Conservation (phyloP, 2,888 invertebrate species). For the Chalcis sispes region DNA sequence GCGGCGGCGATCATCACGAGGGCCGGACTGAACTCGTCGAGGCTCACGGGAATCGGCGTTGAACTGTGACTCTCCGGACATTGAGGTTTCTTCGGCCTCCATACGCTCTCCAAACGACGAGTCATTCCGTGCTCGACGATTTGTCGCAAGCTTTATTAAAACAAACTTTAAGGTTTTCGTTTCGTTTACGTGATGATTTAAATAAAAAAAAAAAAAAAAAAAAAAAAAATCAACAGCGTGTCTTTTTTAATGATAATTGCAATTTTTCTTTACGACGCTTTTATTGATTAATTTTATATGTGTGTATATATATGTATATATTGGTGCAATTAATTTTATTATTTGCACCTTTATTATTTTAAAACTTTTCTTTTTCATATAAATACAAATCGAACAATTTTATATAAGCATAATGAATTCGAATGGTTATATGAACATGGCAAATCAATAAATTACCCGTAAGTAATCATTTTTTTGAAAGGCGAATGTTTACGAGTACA, state of each 20-base stretch:
- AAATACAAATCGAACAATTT: too few species aligned
- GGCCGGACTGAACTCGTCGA: conserved; percentile 66
- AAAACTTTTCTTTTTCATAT: too few species aligned
- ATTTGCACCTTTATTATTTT: neutral
- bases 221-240: too few species aligned
- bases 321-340: neutral
- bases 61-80: conserved; percentile 67
- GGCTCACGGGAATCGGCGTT: conserved; percentile 63
- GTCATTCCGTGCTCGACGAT: conserved; percentile 65
- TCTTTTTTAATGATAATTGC: too few species aligned
- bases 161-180: too few species aligned
- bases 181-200: too few species aligned
- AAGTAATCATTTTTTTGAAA: conserved; percentile 70
- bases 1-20: conserved; percentile 63
- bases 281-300: too few species aligned
- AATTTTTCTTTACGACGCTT: too few species aligned
- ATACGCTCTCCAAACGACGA: conserved; percentile 61
- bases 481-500: conserved; percentile 66
- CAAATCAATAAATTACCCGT: conserved; percentile 62
- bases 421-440: too few species aligned
- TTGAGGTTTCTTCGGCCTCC: conserved; percentile 63
- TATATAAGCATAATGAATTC: too few species aligned
- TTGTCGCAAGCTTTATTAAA: conserved; percentile 62
- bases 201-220: too few species aligned
- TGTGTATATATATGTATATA: too few species aligned